Base-by-base conservation (phyloP, 2,888 invertebrate genomes). In the Germaria angustata region DNA sequence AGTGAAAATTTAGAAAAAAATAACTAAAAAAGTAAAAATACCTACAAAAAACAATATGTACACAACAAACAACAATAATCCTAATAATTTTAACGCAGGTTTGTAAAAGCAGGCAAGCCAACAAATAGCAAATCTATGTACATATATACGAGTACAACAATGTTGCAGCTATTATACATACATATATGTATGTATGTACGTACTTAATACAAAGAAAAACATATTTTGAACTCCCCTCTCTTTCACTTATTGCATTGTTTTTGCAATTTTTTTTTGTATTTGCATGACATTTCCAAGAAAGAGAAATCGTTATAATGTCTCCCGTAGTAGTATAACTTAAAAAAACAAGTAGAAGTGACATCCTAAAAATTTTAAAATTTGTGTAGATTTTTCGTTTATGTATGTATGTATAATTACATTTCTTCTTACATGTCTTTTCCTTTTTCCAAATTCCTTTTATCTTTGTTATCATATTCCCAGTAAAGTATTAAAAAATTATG, bases 241-340 rank as follows among this genome's bases (percentile, higher is more conserved):
- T 51, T 53, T 61, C 9, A n/a, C 5, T 20, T 39, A 9, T 36
- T 5, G 36, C 53, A 2, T 49, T 68, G n/a, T 15, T 20, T 59
- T n/a, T 61, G 41, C 46, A 51, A 28, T 41, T 36, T 73, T 9
- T 63, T 65, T 75, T 9, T 63, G 57, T 79, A 9, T 57, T 36
- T 61, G 22, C 44, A 59, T 41, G 17, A 57, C 41, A 59, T 79
- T 75, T 79, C 53, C 68, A 79, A 75, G 53, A 71, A 82, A 76
- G 82, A 76, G 82, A 82, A 82, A 82, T 82, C 75, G 75, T 46
- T 82, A 53, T 44, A 68, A 81, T 72, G 69, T 63, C 15, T 24
- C 55, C 68, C 41, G 32, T 51, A 53, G 49, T 32, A 68, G 49
- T 41, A n/a, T 44, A 57, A 69, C 49, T 24, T 28, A 44, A 49